Conservation (phyloP, 2,888 invertebrate genomes). For the Drosophila koepferae region DNA sequence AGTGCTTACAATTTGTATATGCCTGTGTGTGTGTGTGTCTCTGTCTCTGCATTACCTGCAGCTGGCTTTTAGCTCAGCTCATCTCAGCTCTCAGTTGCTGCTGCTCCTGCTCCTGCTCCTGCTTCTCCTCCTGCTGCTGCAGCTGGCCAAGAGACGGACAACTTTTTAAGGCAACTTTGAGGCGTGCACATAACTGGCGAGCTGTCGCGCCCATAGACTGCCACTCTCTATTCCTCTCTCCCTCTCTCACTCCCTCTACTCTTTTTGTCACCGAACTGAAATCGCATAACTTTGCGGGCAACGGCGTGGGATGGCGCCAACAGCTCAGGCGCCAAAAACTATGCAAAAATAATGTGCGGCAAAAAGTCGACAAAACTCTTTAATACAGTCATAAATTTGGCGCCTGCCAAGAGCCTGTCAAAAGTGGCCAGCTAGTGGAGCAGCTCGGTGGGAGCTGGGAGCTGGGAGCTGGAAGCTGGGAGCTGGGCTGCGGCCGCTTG, state of each 20-base stretch:
- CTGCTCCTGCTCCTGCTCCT: background rate
- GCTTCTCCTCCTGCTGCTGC: background rate
- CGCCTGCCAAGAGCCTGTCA: constrained; percentile 62
- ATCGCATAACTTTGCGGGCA: constrained; percentile 16
- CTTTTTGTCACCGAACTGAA: constrained; percentile 18
- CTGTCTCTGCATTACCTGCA: constrained; percentile 19
- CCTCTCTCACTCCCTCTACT: background rate
- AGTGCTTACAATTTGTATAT: constrained; percentile 1
- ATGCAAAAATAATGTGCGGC: constrained; percentile 70
- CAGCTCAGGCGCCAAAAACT: constrained; percentile 58
- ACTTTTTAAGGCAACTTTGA: constrained; percentile 23
- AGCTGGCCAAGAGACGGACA: constrained; percentile 1
- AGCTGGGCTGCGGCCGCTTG: constrained; percentile 26
- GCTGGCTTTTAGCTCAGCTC: constrained; percentile 9
- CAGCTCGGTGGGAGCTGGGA: no score
- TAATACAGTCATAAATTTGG: constrained; percentile 81
- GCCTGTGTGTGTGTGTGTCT: constrained; percentile 4
- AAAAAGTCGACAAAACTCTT: constrained; percentile 59
- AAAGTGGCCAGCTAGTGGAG: constrained; percentile 38
- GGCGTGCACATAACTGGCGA: constrained; percentile 11
- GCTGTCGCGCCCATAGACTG: background rate
- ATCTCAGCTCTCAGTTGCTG: constrained; percentile 3
- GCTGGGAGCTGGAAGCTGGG: background rate
- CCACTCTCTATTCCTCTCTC: background rate
- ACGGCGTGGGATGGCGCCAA: background rate